Base-by-base conservation (phyloP, 1,140 invertebrate genomes). In the Zaprionus africanus region DNA sequence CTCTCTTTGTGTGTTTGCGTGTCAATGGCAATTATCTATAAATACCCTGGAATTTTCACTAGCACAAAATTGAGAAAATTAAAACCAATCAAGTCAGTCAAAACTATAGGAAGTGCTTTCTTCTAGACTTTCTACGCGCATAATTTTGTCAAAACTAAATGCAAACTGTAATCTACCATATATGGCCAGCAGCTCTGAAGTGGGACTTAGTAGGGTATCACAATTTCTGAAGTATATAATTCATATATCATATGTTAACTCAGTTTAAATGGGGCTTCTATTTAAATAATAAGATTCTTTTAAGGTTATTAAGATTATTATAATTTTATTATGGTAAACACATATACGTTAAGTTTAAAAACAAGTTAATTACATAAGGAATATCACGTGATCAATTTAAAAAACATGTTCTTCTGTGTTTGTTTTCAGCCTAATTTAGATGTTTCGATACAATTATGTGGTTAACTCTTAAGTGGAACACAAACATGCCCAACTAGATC, bases 361-460 rank as follows among this genome's bases (percentile, higher is more conserved):
- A 24, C 4, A 11, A 51, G 9, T 13, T 24, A 51, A 51, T 22
- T 51, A 24, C 0, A 13, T 19, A 12, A 12, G 5, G 4, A 22
- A 24, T 24, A 24, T 22, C 11, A 24, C 2, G 9, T 22, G 19
- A 51, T 51, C 19, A 22, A 51, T n/a, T n/a, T n/a, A 5, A 15
- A n/a, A 41, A 41, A 15, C 13, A n/a, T 5, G 43, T 9, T 13
- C 19, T 5, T 51, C 11, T 0, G 4, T 51, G 24, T 51, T 51
- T 51, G 19, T 24, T 51, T 51, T 24, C 4, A 24, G 5, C 22
- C 46, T 12, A 24, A 51, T 51, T 51, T 13, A 24, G 46, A 22
- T 51, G 46, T 51, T 5, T 24, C 11, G 4, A 63, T 26, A 61
- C 81, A 83, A 83, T 83, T 79, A 83, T 79, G 56, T 79, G 43